Evolutionary conservation across 2,888 invertebrate species (phyloP).

Genomic region (Papilio protenor): DNA sequence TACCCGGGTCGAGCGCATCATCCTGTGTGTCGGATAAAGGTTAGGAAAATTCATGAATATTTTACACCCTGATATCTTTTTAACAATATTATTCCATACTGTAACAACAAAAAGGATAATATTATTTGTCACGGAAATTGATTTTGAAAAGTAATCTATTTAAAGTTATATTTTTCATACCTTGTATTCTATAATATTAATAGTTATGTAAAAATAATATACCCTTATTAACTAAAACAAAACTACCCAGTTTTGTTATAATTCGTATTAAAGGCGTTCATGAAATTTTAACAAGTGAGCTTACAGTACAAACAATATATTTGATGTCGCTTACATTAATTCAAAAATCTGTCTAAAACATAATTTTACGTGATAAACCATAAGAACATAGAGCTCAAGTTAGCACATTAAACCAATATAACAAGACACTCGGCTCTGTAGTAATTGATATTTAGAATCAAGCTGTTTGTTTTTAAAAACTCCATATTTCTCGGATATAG

Average conservation of each 20-base stretch:
- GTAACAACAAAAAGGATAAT: constrained; percentile 12
- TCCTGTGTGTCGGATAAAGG: neutral
- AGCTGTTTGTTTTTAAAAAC: constrained; percentile 15
- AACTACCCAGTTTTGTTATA: no score
- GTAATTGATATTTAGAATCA: neutral
- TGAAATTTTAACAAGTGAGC: no score
- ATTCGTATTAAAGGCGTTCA: no score
- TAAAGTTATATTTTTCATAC: neutral
- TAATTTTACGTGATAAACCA: neutral
- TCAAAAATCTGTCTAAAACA: neutral
- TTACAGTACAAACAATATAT: no score
- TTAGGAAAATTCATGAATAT: constrained; percentile 39
- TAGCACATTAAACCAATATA: neutral
- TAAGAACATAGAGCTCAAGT: neutral
- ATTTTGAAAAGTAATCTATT: neutral
- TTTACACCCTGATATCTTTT: constrained; percentile 9
- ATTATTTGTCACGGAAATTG: neutral
- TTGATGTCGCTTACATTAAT: no score
- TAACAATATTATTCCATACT: constrained; percentile 15
- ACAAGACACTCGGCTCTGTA: neutral
- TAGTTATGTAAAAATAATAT: no score
- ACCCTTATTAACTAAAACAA: no score
- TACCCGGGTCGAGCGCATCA: constrained; percentile 3
- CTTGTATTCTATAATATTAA: neutral
- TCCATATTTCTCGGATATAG: constrained; percentile 1